Evolutionary conservation across 2,113 vertebrate genomes (phyloP), one percentile per base, ranked within the genome.

Genomic region (Chaetodon auriga): DNA sequence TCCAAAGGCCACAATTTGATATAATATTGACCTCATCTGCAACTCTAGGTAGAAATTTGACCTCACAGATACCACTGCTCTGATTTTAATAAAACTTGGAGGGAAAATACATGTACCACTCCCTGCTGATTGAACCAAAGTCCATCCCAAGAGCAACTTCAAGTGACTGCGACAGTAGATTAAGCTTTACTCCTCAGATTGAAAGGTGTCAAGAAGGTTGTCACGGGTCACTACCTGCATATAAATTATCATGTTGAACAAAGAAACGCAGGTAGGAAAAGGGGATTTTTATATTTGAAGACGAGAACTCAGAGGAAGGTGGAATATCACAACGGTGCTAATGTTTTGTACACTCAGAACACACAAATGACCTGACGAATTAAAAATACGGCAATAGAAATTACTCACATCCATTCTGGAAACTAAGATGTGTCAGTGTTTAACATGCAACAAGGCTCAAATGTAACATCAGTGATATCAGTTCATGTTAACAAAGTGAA

Each of bases 381-480:
- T 72, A 62, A 60, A 57, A 30, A 43, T n/a, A 65, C 0, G 21
- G 46, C 46, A 60, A n/a, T 14, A 73, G 23, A 84, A 75, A 77
- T 76, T 7, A 81, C 18, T 81, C 57, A 66, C 78, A 84, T 83
- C 77, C 80, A 69, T 30, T 81, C 38, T 75, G 68, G 63, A 61
- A 57, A 68, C 46, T 75, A 9, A 61, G 57, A 64, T 53, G 19
- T 23, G 48, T 54, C 62, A 57, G 58, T 46, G 48, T 79, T 76
- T 62, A 23, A 78, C 87, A 80, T 85, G 87, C 89, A 84, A 77
- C 81, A 80, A 86, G 82, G 69, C 75, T 87, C 65, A 71, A 11
- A 55, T 51, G 46, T 57, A 43, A 65, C 30, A 64, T n/a, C 16
- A 58, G 7, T 23, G 4, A 68, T 25, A 68, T 75, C 21, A 51